Conservation (phyloP, 1,140 invertebrate genomes). For the Meloidogyne chitwoodi region DNA sequence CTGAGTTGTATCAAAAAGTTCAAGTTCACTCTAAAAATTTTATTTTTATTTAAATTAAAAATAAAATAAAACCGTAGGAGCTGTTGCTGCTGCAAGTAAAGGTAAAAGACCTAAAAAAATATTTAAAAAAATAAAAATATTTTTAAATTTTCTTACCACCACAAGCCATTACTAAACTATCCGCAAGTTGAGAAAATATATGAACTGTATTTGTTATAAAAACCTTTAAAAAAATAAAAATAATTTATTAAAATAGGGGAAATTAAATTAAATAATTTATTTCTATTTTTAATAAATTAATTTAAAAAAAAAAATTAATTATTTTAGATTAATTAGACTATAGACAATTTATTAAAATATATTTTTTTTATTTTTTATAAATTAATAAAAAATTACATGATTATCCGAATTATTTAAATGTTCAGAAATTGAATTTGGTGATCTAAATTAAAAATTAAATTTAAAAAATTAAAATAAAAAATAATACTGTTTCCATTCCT, state of each 20-base stretch:
- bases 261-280: no score
- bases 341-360: no score
- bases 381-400: slow-evolving; percentile 72
- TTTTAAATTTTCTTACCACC: slow-evolving; percentile 66
- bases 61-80: slow-evolving; percentile 74
- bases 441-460: slow-evolving; percentile 38
- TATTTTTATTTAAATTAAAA: slow-evolving; percentile 11
- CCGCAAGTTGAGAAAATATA: slow-evolving; percentile 93
- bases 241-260: slow-evolving; percentile 68
- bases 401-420: slow-evolving; percentile 97
- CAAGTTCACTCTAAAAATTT: slow-evolving; percentile 80
- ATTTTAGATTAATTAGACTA: no score
- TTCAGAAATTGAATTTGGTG: slow-evolving; percentile 91
- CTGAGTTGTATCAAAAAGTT: slow-evolving; percentile 87
- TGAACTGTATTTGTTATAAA: slow-evolving; percentile 99
- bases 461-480: neutral
- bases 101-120: slow-evolving; percentile 75
- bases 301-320: no score
- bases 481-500: slow-evolving; percentile 76
- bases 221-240: slow-evolving; percentile 72
- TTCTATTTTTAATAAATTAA: no score
- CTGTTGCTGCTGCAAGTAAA: slow-evolving; percentile 91
- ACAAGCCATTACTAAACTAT: slow-evolving; percentile 97
- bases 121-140: neutral
- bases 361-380: no score